Evolutionary conservation across 2,888 invertebrate genomes (phyloP), one percentile per base, ranked within the genome.

Genomic region (Serrognathus titanus): DNA sequence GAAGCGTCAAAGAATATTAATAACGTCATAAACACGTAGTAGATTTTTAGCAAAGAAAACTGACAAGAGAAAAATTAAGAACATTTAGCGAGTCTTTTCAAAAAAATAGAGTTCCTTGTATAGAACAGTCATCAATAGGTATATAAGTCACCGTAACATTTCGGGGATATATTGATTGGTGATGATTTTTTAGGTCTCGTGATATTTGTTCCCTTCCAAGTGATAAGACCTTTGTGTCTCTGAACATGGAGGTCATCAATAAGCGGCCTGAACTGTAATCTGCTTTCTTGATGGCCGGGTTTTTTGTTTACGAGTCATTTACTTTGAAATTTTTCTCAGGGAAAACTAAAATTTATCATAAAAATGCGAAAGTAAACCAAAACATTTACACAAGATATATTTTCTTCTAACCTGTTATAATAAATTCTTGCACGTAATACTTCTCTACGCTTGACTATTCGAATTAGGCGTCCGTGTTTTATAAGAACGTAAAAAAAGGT

Each of bases 151-250:
- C 71, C 58, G 66, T 66, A 72, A 71, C 71, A 69, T 68, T 69
- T 71, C 57, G 55, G 66, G 66, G 66, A 71, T 72, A 70, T 69
- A 73, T 73, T 71, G 72, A 74, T 73, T 69, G 73, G 68, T 63
- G 71, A 73, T 75, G 70, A 75, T 77, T 75, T 77, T 75, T 75
- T 70, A 68, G 70, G 67, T 65, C 64, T 62, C 64, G 66, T 63
- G 66, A 70, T 72, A 75, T 75, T 75, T 75, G 73, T 74, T 75
- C 72, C 71, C 68, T 73, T 73, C 71, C 71, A 63, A 71, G 70
- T 74, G 76, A 76, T 76, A 76, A 76, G 75, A 74, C 75, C 73
- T 75, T 75, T 75, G 75, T 75, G 75, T 75, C 74, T 74, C 71
- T 73, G 71, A 71, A 72, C 73, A 71, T 72, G 68, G 73, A 74